Evolutionary conservation across 2,888 invertebrate genomes (phyloP).

Genomic region (Drosophila mulleri): DNA sequence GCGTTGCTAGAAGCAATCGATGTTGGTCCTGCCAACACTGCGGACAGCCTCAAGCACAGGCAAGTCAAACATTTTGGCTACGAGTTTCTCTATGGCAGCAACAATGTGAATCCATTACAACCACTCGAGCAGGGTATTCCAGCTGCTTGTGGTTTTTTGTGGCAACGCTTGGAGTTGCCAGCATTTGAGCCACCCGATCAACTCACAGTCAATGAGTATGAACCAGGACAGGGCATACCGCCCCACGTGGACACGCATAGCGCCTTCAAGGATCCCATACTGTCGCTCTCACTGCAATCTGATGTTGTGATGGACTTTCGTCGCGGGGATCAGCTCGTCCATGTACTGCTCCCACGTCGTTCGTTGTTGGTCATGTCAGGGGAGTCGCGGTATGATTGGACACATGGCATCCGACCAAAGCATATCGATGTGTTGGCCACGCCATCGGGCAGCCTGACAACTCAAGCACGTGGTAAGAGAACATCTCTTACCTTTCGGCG

Average conservation of each 20-base stretch:
- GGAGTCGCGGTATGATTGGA: slow-evolving; percentile 93
- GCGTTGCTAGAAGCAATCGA: slow-evolving; percentile 87
- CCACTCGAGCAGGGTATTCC: slow-evolving; percentile 91
- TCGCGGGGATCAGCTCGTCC: slow-evolving; percentile 87
- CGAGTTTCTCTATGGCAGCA: slow-evolving; percentile 94
- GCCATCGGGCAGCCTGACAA: slow-evolving; percentile 86
- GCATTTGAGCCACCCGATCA: slow-evolving; percentile 89
- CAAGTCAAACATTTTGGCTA: slow-evolving; percentile 96
- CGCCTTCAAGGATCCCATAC: slow-evolving; percentile 94
- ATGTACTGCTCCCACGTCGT: slow-evolving; percentile 89
- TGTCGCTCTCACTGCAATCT: slow-evolving; percentile 93
- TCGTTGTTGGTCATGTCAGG: slow-evolving; percentile 93
- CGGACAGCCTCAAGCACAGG: slow-evolving; percentile 90
- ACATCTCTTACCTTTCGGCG: slow-evolving; percentile 95
- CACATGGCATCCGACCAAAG: slow-evolving; percentile 94
- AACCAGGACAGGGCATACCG: slow-evolving; percentile 96
- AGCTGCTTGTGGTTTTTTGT: slow-evolving; percentile 88
- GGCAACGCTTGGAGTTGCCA: slow-evolving; percentile 84
- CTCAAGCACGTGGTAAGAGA: slow-evolving; percentile 86
- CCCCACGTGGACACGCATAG: slow-evolving; percentile 98
- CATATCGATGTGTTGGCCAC: slow-evolving; percentile 90
- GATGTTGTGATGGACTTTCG: slow-evolving; percentile 96
- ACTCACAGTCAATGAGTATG: slow-evolving; percentile 93
- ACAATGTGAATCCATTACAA: slow-evolving; percentile 91
- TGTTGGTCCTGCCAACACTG: slow-evolving; percentile 81